Base-by-base conservation (phyloP, 2,113 vertebrate genomes). In the Alouatta palliata region DNA sequence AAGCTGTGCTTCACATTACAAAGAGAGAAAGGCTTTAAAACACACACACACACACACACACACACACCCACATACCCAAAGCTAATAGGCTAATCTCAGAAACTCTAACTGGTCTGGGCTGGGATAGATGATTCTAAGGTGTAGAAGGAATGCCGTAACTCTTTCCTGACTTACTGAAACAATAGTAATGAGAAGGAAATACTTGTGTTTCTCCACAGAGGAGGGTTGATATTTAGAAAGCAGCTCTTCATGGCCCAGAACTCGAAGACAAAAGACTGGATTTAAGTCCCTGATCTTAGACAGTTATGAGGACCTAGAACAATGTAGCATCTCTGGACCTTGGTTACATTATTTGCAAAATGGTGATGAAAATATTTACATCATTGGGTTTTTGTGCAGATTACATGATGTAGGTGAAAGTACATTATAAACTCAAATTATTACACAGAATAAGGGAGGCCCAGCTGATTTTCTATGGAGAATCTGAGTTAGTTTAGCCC, bases 361-460 rank as follows among this genome's bases (percentile, higher is more conserved):
- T 32, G 23, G 6, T 64, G 49, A 94, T n/a, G 35, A 83, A 77
- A 77, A 64, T 43, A 77, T 49, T 89, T 83, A 82, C 2, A 96
- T 43, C 43, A 66, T 2, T 21, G 6, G 61, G 16, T 84, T 94
- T 91, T 70, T 49, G 27, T 70, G 35, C 83, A 84, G 45, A 52
- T 19, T 73, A 23, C 19, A 32, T 64, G 5, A 49, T 56, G 77
- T 11, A 66, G 35, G 25, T 52, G 52, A 89, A 89, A 73, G 30
- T 37, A 97, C 35, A 49, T 81, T 89, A 35, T 68, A 88, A 82
- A 95, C n/a, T 70, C 6, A 49, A 92, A 91, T 21, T 93, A 1
- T 56, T 70, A 77, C 37, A 27, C 2, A 64, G 32, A 87, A n/a
- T 27, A 66, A 76, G 64, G 52, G 8, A 94, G 66, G 68, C 10